A percentile compares a stretch with the other conserved stretches of the same genome.
phyloP scores from a whole-genome alignment of 2,113 vertebrate genomes.

The Elephantulus edwardii region DNA sequence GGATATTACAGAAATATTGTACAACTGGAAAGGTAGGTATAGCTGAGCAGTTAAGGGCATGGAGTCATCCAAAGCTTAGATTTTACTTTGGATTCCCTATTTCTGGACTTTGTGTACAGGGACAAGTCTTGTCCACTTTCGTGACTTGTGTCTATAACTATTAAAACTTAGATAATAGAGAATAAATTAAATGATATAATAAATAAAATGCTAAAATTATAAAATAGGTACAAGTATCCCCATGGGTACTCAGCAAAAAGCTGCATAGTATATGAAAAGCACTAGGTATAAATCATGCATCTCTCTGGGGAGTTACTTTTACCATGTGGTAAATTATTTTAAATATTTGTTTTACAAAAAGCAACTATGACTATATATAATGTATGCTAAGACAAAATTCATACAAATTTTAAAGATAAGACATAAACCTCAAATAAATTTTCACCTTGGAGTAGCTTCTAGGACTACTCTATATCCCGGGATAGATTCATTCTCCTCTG shows the following conservation, averaged over 20 bases:
- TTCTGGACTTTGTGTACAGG: conserved; percentile 40
- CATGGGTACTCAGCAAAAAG: neutral
- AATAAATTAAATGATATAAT: conserved; percentile 58
- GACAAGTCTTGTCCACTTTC: too few relatives aligned
- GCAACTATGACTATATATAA: neutral
- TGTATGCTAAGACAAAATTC: neutral
- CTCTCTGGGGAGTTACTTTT: neutral
- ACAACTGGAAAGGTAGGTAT: neutral
- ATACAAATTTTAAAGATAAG: conserved; percentile 3
- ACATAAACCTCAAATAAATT: conserved; percentile 28
- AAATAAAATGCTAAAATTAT: conserved; percentile 33
- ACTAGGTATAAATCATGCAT: neutral
- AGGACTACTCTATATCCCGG: neutral
- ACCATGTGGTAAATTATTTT: neutral
- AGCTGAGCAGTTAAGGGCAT: neutral
- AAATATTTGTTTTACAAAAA: conserved; percentile 15
- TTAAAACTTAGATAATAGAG: conserved; percentile 24
- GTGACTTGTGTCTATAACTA: conserved; percentile 9
- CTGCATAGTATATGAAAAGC: neutral
- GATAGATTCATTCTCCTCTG: conserved; percentile 6
- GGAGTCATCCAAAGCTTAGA: neutral
- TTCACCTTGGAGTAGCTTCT: neutral
- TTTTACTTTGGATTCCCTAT: neutral
- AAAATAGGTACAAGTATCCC: neutral
- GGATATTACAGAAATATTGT: neutral